phyloP scores from a whole-genome alignment of 2,888 invertebrate genomes.

The Vandiemenella viatica region DNA sequence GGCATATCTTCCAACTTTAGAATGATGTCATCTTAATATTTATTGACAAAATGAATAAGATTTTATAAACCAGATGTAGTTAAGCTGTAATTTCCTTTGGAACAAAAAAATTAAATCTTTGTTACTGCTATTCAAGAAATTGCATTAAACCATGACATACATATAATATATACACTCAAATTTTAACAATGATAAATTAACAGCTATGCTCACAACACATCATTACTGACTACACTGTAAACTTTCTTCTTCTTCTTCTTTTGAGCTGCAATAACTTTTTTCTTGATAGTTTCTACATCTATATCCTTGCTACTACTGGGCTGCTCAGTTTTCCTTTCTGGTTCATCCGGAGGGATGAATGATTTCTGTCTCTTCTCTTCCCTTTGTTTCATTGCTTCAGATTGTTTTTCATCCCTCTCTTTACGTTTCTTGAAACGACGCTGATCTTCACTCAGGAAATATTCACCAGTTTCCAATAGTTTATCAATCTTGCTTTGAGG shows the following conservation, averaged over 20 bases:
- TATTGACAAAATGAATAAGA: too few relatives aligned
- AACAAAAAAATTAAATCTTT: too few relatives aligned
- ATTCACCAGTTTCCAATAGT: slow-evolving; percentile 88
- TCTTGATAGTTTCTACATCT: slow-evolving; percentile 56
- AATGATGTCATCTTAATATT: too few relatives aligned
- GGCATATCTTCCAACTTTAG: too few relatives aligned
- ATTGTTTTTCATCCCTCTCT: slow-evolving; percentile 64
- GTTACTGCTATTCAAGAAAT: too few relatives aligned
- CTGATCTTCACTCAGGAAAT: slow-evolving; percentile 81
- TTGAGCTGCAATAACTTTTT: slow-evolving; percentile 51
- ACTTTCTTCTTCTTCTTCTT: slow-evolving; percentile 17
- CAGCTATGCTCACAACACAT: too few relatives aligned
- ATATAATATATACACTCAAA: too few relatives aligned
- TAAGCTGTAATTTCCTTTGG: too few relatives aligned
- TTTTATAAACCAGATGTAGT: too few relatives aligned
- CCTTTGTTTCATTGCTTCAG: slow-evolving; percentile 52
- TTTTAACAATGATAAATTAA: too few relatives aligned
- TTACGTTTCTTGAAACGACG: slow-evolving; percentile 52
- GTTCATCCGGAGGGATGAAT: slow-evolving; percentile 67
- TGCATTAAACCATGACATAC: too few relatives aligned
- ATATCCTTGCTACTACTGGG: slow-evolving; percentile 30
- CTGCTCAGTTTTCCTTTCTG: slow-evolving; percentile 18
- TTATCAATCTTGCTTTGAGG: slow-evolving; percentile 81
- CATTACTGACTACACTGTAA: too few relatives aligned
- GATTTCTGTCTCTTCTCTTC: slow-evolving; percentile 64